Evolutionary conservation across 2,797 vertebrate genomes (phyloP).

Genomic region (Helostoma temminkii): DNA sequence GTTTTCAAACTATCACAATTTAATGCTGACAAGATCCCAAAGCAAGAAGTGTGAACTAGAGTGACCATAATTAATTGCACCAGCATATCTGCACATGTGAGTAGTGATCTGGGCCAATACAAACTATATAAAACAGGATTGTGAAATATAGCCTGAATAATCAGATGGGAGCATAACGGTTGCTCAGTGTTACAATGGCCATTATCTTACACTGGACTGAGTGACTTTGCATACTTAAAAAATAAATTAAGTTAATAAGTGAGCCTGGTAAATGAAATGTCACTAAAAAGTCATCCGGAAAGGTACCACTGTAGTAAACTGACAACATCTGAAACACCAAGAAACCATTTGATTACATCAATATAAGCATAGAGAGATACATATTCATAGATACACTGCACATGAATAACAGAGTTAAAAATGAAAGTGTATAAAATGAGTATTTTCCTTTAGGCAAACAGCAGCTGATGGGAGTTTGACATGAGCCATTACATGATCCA

Average conservation of each 20-base stretch:
- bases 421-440: constrained; percentile 19
- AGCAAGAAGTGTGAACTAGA: constrained; percentile 4
- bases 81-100: constrained; percentile 2
- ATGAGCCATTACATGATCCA: constrained; percentile 56
- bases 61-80: constrained; percentile 23
- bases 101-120: neutral
- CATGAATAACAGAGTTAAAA: constrained; percentile 12
- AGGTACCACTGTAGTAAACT: neutral
- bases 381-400: constrained; percentile 6
- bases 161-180: constrained; percentile 19
- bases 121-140: neutral
- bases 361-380: constrained; percentile 14
- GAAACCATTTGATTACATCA: constrained; percentile 26
- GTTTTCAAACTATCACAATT: constrained; percentile 20
- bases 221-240: neutral
- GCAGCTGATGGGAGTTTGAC: constrained; percentile 38
- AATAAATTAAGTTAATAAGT: neutral
- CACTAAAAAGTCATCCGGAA: constrained; percentile 26
- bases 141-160: constrained; percentile 9
- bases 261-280: constrained; percentile 20
- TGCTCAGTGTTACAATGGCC: constrained; percentile 1
- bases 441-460: constrained; percentile 38
- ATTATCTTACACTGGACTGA: constrained; percentile 7
- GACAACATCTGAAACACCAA: constrained; percentile 19
- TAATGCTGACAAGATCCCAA: constrained; percentile 2